A percentile compares a stretch with the other conserved stretches of the same genome.
Evolutionary conservation across 2,797 vertebrate species (phyloP).

Genomic region (Cirrhinus molitorella): DNA sequence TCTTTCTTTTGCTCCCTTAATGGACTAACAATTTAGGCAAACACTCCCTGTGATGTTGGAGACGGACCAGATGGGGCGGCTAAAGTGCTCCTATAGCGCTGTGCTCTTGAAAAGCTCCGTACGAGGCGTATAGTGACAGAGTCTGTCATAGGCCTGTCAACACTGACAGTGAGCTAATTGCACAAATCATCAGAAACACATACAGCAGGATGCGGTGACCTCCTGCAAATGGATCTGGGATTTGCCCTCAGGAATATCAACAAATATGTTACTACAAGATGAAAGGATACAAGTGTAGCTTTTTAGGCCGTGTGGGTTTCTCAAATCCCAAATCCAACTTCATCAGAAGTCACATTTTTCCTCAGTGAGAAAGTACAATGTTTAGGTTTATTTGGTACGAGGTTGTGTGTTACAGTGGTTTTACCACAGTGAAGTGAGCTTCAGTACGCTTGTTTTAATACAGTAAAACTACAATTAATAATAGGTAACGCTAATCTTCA

Average conservation of each 20-base stretch:
- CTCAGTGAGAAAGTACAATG: not conserved
- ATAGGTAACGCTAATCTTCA: not conserved
- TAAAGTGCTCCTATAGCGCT: conserved; percentile 55
- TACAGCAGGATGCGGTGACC: conserved; percentile 55
- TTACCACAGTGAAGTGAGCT: not conserved
- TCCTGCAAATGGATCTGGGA: conserved; percentile 56
- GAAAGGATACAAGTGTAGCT: conserved; percentile 40
- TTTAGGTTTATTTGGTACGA: not conserved
- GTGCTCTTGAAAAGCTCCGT: conserved; percentile 54
- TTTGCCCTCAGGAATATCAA: conserved; percentile 56
- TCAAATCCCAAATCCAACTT: conserved; percentile 1
- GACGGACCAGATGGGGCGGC: conserved; percentile 63
- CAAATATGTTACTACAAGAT: conserved; percentile 46
- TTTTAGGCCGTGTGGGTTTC: conserved; percentile 44
- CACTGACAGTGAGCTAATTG: conserved; percentile 65
- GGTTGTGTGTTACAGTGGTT: not conserved
- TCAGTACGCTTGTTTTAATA: not conserved
- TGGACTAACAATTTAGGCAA: conserved; percentile 59
- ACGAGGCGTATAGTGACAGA: conserved; percentile 59
- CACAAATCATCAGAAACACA: conserved; percentile 64
- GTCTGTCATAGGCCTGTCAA: conserved; percentile 61
- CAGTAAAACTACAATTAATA: not conserved
- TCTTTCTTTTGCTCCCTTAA: conserved; percentile 64
- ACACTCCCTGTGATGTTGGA: conserved; percentile 64
- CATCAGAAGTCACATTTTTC: not conserved